Base-by-base conservation (phyloP, 2,797 vertebrate species). In the Acanthiza pusilla region DNA sequence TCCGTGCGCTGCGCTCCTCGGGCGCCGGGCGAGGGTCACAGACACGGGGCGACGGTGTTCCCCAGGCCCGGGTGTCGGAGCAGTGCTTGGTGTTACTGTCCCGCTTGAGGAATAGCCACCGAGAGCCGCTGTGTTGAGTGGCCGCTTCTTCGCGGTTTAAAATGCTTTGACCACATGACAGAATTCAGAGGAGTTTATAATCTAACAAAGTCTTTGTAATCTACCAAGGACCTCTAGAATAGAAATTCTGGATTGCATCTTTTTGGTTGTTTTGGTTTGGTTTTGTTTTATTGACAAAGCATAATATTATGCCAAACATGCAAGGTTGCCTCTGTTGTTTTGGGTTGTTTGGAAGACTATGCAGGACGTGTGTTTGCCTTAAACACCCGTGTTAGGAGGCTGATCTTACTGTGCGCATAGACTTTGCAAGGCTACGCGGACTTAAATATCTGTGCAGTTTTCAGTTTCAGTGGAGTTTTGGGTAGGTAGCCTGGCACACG, bases 21-120 rank as follows among this genome's bases (percentile, higher is more conserved):
- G 54, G 13, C 36, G 20, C 43, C 16, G 8, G 4, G 32, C 36
- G 36, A 3, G 16, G 10, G 75, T 16, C 51, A 23, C 61, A 1
- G 50, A 10, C 62, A 3, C 38, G 13, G 42, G 2, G 27, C 16
- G 2, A 16, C n/a, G 17, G n/a, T 6, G 63, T 18, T 3, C 2
- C 20, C 14, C 22, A 7, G 53, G 38, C 8, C 6, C 9, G 5
- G 11, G 4, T 12, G 9, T 7, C 1, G 32, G 50, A 13, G 48
- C 50, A 1, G 1, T 4, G 4, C 21, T 4, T 2, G 4, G 13
- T 32, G 27, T 7, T 16, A 2, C 9, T 34, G 17, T 16, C 32
- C 22, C 1, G 1, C 29, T 13, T 7, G 10, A 4, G 55, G 30
- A 51, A 0, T 1, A 11, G 47, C 18, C 23, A 1, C 16, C 4